Evolutionary conservation across 2,113 vertebrate genomes (phyloP), one percentile per base, ranked within the genome.

Genomic region (Symphodus melops): DNA sequence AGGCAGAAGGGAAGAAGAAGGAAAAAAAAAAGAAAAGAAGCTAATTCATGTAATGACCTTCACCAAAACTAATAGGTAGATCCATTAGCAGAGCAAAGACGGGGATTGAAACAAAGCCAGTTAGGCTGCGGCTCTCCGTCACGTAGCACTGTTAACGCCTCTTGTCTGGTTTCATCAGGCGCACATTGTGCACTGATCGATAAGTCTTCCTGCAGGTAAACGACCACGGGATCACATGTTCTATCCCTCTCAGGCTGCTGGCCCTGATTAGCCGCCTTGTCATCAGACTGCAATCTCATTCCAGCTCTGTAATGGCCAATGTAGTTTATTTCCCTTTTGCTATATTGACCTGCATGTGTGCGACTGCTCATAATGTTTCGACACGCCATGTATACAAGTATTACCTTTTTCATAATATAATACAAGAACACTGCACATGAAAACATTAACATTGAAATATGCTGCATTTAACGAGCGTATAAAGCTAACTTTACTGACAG

Each of bases 101-200:
- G 8, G 68, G 36, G 51, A 25, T 37, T 13, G 16, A 67, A 65
- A 60, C 37, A 80, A 53, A 82, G 72, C 21, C 39, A 6, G 55
- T 55, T 9, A 33, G 23, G 53, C 71, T 57, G 61, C 51, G 55
- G 77, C 68, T 76, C 67, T 67, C 57, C 56, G 75, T 78, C 84
- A 80, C 73, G 17, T 70, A 57, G 37, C 54, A n/a, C 25, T 77
- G 65, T 79, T 78, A 87, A 75, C 68, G 69, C 66, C 54, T 78
- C 84, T 75, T 89, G 86, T 92, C 87, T 88, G 60, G 82, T 88
- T 88, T 83, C 87, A 89, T 92, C 89, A 83, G 80, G 79, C 79
- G 79, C 73, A 65, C 68, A 66, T 77, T 66, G 64, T 63, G 59
- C 20, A 5, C 59, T 73, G 70, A 79, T 84, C 79, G 63, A 86